These are phyloP conservation scores for Alentia gelatinosa DNA, from an alignment of 2,888 invertebrate species.

Conservation along the genomic window DNA sequence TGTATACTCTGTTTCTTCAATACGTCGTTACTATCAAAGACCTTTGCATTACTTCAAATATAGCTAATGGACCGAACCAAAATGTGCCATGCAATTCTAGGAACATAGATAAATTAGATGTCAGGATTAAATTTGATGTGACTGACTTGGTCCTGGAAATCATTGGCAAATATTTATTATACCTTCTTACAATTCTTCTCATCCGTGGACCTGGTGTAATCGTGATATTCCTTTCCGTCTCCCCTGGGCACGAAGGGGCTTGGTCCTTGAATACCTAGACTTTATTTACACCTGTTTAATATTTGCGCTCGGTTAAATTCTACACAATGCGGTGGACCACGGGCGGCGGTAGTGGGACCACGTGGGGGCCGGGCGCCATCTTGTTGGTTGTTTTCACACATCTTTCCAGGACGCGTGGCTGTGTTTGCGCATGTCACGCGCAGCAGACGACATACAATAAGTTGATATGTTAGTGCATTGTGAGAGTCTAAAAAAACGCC, in stretches of 20 bases:
- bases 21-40: too few relatives aligned
- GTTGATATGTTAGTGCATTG: constrained; percentile 16
- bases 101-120: background rate
- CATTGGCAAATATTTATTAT: background rate
- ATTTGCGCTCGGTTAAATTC: background rate
- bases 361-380: background rate
- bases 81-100: background rate
- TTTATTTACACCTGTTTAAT: background rate
- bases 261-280: background rate
- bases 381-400: background rate
- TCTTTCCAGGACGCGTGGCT: background rate
- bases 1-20: too few relatives aligned
- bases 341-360: too few relatives aligned
- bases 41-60: too few relatives aligned
- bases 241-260: too few relatives aligned
- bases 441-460: background rate
- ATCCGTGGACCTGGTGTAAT: background rate
- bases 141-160: background rate
- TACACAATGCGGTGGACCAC: background rate
- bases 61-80: too few relatives aligned
- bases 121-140: background rate
- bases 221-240: background rate
- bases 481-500: background rate
- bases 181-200: background rate
- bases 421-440: constrained; percentile 15